Evolutionary conservation across 2,797 vertebrate species (phyloP).

Genomic region (Atherinosoma microstoma): DNA sequence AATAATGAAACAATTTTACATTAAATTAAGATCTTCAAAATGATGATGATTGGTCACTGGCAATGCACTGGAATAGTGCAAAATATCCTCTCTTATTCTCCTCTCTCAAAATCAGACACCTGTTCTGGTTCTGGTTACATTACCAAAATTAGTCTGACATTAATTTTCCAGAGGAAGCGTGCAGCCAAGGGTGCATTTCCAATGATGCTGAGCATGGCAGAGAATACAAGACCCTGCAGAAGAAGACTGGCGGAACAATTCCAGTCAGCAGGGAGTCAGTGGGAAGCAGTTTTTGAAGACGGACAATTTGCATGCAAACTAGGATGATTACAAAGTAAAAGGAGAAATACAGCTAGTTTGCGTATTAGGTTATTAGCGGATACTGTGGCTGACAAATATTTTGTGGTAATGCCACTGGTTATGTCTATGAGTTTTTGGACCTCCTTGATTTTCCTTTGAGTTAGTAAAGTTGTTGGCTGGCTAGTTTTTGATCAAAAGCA

Average conservation of each 20-base stretch:
- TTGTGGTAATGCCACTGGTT: neutral
- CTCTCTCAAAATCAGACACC: neutral
- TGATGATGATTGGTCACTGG: neutral
- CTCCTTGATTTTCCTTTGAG: neutral
- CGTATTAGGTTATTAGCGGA: too few species aligned
- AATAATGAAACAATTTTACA: constrained; percentile 34
- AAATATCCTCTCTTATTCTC: neutral
- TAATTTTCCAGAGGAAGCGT: too few species aligned
- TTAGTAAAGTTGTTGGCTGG: neutral
- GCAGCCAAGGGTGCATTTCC: neutral
- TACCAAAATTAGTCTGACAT: neutral
- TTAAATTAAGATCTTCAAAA: neutral
- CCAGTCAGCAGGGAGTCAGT: neutral
- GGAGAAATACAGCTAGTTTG: neutral
- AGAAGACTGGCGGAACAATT: neutral
- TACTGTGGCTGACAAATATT: too few species aligned
- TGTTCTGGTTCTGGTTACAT: neutral
- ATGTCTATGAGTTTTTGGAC: neutral
- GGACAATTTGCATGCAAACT: neutral
- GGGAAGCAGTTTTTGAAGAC: neutral
- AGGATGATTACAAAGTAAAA: neutral
- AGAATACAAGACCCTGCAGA: neutral
- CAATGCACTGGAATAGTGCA: neutral
- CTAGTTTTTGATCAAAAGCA: neutral
- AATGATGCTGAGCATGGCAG: too few species aligned